A percentile compares a stretch with the other conserved stretches of the same genome.
phyloP scores from a whole-genome alignment of 1,140 invertebrate species.

The Steinernema khuongi region DNA sequence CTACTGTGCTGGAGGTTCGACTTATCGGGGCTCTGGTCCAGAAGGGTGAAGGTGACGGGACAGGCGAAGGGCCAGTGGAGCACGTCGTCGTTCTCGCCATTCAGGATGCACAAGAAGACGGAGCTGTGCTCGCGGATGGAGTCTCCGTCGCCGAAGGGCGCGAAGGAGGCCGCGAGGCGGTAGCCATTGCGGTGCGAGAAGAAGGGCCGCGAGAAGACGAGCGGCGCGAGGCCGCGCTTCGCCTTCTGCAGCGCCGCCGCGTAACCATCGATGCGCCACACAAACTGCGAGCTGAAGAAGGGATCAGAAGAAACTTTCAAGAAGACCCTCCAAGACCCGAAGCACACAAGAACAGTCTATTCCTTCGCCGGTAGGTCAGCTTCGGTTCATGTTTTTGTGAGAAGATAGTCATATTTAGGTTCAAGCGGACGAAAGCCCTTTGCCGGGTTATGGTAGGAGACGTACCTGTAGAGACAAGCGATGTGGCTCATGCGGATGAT shows the following conservation, averaged over 20 bases:
- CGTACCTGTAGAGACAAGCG: conserved; percentile 7
- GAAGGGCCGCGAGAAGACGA: conserved; percentile 1
- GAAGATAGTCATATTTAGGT: too few relatives aligned
- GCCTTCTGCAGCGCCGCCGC: not conserved
- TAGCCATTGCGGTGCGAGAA: conserved; percentile 9
- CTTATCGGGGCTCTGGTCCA: conserved; percentile 8
- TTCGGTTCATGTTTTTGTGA: too few relatives aligned
- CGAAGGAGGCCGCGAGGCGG: conserved; percentile 12
- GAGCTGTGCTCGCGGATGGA: not conserved
- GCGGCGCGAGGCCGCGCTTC: not conserved
- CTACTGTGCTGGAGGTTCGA: not conserved
- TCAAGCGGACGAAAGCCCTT: too few relatives aligned
- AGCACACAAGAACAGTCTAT: too few relatives aligned
- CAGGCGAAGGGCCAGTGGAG: conserved; percentile 19
- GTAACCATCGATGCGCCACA: conserved; percentile 19
- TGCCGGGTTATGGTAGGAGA: too few relatives aligned
- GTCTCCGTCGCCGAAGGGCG: conserved; percentile 7
- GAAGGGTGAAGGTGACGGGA: conserved; percentile 11
- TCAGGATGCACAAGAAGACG: conserved; percentile 11
- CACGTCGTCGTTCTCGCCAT: not conserved
- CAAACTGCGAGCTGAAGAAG: conserved; percentile 8
- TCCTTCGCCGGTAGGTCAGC: too few relatives aligned
- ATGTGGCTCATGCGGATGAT: not conserved
- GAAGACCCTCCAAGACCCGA: too few relatives aligned
- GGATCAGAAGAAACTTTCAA: too few relatives aligned